These are phyloP conservation scores for Sorex fumeus DNA, from an alignment of 2,113 vertebrate species.

Conservation along the genomic window DNA sequence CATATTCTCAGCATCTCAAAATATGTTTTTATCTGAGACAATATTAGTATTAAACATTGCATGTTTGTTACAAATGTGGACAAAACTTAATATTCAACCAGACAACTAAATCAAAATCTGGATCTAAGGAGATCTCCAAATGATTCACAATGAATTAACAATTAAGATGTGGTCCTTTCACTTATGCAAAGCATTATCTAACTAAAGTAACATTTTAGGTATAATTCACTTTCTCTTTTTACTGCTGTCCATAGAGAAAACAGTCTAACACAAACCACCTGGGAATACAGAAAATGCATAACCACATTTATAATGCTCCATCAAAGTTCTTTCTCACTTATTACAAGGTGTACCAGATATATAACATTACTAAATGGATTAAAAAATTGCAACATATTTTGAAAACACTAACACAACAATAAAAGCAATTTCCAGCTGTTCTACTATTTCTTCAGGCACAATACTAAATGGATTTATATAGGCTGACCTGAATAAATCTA, in stretches of 20 bases:
- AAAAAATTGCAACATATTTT: neutral
- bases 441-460: neutral
- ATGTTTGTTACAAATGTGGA: neutral
- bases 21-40: neutral
- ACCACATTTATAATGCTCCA: neutral
- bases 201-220: neutral
- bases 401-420: neutral
- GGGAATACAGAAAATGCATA: constrained; percentile 18
- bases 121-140: neutral
- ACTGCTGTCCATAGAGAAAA: neutral
- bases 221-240: constrained; percentile 10
- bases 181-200: neutral
- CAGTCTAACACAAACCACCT: neutral
- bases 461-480: neutral
- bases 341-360: neutral
- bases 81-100: neutral
- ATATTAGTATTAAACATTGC: neutral
- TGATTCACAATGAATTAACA: neutral
- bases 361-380: neutral
- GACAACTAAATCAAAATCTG: neutral
- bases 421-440: neutral
- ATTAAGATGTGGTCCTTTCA: neutral
- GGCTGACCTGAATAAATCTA: no score
- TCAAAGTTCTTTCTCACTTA: neutral
- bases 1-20: neutral